Conservation (phyloP, 2,797 vertebrate genomes). For the Sebastes aleutianus region DNA sequence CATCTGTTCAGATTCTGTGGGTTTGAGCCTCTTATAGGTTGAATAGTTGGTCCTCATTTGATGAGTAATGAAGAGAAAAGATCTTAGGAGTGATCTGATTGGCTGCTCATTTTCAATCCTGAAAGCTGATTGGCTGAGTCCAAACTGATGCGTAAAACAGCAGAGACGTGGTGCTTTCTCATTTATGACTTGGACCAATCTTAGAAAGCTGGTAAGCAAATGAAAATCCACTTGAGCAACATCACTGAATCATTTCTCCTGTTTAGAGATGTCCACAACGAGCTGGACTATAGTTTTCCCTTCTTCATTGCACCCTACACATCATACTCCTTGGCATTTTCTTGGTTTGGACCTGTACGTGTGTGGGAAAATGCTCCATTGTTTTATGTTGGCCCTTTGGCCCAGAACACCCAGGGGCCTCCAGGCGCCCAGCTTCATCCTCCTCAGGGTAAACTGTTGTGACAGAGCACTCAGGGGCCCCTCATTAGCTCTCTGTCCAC, state of each 20-base stretch:
- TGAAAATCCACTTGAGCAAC: not conserved
- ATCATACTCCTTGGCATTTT: not conserved
- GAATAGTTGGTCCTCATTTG: not conserved
- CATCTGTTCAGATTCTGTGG: not conserved
- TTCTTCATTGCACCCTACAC: not conserved
- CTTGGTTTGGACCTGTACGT: slow-evolving; percentile 33
- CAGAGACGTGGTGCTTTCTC: not conserved
- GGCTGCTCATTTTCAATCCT: slow-evolving; percentile 4
- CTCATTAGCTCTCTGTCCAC: slow-evolving; percentile 93
- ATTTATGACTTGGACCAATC: not conserved
- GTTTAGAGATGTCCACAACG: not conserved
- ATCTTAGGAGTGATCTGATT: slow-evolving; percentile 1
- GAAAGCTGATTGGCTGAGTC: slow-evolving; percentile 37
- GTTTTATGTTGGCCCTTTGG: slow-evolving; percentile 64
- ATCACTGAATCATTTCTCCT: not conserved
- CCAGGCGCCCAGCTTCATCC: slow-evolving; percentile 65
- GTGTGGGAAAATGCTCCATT: slow-evolving; percentile 67
- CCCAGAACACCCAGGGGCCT: slow-evolving; percentile 63
- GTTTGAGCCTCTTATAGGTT: not conserved
- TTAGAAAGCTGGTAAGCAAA: not conserved
- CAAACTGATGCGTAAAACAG: not conserved
- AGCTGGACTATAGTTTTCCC: not conserved
- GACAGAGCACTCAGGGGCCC: slow-evolving; percentile 87
- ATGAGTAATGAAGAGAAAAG: not conserved
- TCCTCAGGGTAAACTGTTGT: slow-evolving; percentile 88